Conservation (phyloP, 2,113 vertebrate species). For the Tretioscincus oriximinensis region DNA sequence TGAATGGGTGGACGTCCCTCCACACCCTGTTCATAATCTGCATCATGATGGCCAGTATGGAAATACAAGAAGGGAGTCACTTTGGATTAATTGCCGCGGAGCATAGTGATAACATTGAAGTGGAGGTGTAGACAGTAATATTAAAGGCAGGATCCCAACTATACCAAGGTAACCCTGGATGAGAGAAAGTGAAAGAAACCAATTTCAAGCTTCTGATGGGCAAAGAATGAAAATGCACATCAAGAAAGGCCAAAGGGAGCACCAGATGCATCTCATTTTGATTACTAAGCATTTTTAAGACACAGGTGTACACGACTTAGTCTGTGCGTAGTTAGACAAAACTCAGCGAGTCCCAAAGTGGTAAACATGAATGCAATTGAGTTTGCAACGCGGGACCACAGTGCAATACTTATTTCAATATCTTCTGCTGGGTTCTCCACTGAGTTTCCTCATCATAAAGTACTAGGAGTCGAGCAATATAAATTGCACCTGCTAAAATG, state of each 20-base stretch:
- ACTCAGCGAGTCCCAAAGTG: no score
- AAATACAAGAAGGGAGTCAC: not conserved
- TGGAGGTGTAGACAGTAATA: not conserved
- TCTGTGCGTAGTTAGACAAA: no score
- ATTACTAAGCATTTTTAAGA: not conserved
- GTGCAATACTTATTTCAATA: no score
- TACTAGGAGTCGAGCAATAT: no score
- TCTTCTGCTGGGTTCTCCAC: no score
- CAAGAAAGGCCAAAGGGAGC: not conserved
- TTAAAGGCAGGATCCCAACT: not conserved
- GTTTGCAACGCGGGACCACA: no score
- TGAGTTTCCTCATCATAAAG: no score
- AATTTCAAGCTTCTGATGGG: not conserved
- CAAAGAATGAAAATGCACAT: not conserved
- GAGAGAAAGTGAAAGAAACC: not conserved
- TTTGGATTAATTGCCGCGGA: not conserved
- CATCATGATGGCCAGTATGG: not conserved
- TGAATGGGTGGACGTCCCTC: not conserved
- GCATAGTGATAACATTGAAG: not conserved
- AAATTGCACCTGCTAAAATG: no score
- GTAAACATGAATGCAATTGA: no score
- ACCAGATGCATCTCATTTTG: not conserved
- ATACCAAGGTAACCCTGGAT: not conserved
- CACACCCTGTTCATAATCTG: conserved; percentile 1
- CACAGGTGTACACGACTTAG: not conserved